Evolutionary conservation across 2,888 invertebrate species (phyloP).

Genomic region (Eilema sororculum): DNA sequence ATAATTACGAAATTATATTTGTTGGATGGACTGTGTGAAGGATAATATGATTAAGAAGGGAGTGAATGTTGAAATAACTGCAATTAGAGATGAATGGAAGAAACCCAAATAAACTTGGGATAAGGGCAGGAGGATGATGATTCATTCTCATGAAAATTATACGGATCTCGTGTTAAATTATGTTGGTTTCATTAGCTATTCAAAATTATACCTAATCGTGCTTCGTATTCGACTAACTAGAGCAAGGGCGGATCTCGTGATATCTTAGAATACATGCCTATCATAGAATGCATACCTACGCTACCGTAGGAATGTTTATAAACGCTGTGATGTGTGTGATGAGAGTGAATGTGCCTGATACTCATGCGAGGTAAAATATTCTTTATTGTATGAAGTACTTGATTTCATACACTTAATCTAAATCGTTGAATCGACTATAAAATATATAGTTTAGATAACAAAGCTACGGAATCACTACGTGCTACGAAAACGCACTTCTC

Average conservation of each 20-base stretch:
- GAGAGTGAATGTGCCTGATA: too few species aligned
- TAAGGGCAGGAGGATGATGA: too few species aligned
- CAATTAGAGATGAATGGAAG: too few species aligned
- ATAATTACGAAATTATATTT: background rate
- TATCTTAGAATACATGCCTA: background rate
- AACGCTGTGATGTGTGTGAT: too few species aligned
- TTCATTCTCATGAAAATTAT: background rate
- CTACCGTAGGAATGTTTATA: too few species aligned
- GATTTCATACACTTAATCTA: too few species aligned
- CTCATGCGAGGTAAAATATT: background rate
- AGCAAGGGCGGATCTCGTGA: background rate
- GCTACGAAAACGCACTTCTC: slow-evolving; percentile 39
- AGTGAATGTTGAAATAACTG: too few species aligned
- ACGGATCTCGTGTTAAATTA: background rate
- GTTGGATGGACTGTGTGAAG: too few species aligned
- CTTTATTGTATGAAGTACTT: background rate
- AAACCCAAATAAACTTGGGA: too few species aligned
- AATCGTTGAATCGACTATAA: background rate
- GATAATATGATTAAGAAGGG: too few species aligned
- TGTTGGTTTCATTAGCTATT: too few species aligned
- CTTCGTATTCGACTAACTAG: background rate
- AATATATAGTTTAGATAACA: background rate
- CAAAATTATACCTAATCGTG: background rate
- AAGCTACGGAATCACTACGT: slow-evolving; percentile 35
- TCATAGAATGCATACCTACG: too few species aligned